Conservation (phyloP, 1,140 invertebrate genomes). For the Lanistes nyassanus region DNA sequence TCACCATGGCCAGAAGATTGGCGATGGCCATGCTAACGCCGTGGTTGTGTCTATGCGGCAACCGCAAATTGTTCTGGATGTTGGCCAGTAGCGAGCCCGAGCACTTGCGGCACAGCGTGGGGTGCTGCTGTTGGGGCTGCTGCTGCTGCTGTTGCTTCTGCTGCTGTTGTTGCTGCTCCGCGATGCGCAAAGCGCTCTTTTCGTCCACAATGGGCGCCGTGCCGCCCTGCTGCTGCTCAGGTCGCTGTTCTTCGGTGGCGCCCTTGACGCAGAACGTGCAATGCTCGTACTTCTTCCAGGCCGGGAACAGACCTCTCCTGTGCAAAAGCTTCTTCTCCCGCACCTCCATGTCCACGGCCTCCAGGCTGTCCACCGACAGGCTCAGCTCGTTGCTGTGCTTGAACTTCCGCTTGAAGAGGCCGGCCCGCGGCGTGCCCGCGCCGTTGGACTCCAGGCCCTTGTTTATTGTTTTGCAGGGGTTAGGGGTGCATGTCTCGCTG, state of each 20-base stretch:
- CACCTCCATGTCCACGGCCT: slow-evolving; percentile 17
- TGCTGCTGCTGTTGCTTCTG: too few relatives aligned
- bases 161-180: background rate
- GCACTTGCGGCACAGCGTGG: slow-evolving; percentile 16
- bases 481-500: background rate
- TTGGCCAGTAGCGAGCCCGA: slow-evolving; percentile 14
- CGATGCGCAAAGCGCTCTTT: background rate
- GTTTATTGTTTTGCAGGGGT: background rate
- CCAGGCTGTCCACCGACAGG: slow-evolving; percentile 22
- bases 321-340: slow-evolving; percentile 18
- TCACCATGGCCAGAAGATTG: slow-evolving; percentile 24
- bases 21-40: slow-evolving; percentile 24
- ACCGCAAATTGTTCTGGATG: slow-evolving; percentile 20
- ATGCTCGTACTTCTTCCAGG: slow-evolving; percentile 21
- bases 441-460: background rate
- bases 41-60: background rate
- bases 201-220: background rate
- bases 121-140: too few relatives aligned
- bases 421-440: background rate
- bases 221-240: background rate
- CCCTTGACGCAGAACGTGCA: slow-evolving; percentile 20
- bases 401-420: slow-evolving; percentile 1
- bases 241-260: too few relatives aligned
- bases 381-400: background rate
- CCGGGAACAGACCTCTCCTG: slow-evolving; percentile 5